Percentiles rank a stretch among this genome's conserved stretches.
Evolutionary conservation across 2,888 invertebrate species (phyloP).

Genomic region (Lysandra coridon): DNA sequence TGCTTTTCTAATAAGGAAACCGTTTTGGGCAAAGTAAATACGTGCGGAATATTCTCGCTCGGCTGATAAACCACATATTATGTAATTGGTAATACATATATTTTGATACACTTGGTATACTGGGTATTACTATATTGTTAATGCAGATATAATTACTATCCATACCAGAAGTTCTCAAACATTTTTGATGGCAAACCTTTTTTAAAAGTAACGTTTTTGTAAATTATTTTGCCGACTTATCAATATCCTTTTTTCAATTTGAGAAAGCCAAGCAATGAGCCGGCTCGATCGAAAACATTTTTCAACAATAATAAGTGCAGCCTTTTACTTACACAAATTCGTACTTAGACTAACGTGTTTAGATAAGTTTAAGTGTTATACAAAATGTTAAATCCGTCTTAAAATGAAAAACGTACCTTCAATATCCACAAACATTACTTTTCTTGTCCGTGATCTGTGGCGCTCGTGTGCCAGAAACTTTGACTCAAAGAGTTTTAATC

Average conservation of each 20-base stretch:
- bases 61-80: background rate
- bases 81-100: background rate
- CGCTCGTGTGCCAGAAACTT: slow-evolving; percentile 11
- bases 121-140: background rate
- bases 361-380: no score
- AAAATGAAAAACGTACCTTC: background rate
- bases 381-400: background rate
- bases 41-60: background rate
- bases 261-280: no score
- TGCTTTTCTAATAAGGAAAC: slow-evolving; percentile 2
- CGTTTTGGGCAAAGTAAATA: slow-evolving; percentile 1
- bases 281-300: no score
- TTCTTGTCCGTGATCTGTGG: slow-evolving; percentile 17
- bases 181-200: no score
- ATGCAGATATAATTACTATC: no score
- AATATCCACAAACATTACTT: slow-evolving; percentile 7
- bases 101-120: background rate
- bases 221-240: no score
- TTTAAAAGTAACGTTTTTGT: no score
- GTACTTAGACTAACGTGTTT: no score
- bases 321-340: no score
- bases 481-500: slow-evolving; percentile 22
- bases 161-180: no score
- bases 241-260: no score
- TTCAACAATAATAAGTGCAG: no score